Base-by-base conservation (phyloP, 1,140 invertebrate genomes). In the Ephestia elutella region DNA sequence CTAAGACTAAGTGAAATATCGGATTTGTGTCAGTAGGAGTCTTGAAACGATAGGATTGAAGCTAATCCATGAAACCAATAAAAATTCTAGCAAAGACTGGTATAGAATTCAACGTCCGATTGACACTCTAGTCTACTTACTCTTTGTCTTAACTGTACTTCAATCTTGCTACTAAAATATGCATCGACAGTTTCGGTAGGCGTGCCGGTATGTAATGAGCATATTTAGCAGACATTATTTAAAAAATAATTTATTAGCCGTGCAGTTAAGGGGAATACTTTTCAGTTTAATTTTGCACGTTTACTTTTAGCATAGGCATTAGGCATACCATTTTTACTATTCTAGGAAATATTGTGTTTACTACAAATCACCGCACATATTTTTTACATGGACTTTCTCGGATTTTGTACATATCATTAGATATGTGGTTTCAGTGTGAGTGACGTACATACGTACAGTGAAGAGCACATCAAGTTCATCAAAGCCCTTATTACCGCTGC, bases 211-310 rank as follows among this genome's bases (percentile, higher is more conserved):
- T 73, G 73, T 80, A 86, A 82, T 80, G 75, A 82, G 75, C 67
- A 70, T 79, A 77, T 83, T 74, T 82, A 75, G 71, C 63, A 64
- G 65, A 59, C 68, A 73, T 75, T 78, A 78, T 75, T 86, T 75
- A 76, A 80, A 44, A 78, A 75, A 76, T 82, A 78, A 83, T 86
- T 81, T 85, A 85, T 81, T 68, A 64, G 57, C 70, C 55, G 62
- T 56, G 58, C 21, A 56, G 17, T 72, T 76, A 71, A 70, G 64
- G 61, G 53, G 62, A 57, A 54, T 54, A 5, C 50, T 13, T 10
- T 53, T 20, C 9, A 10, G 9, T 0, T 0, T 11, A 44, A 3
- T 44, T 44, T 32, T 11, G 30, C 30, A 32, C 30, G 9, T 32
- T 7, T 32, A 32, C 3, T 28, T 28, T 28, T 28, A 8, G 8